Percentiles rank a stretch among this genome's conserved stretches.
Evolutionary conservation across 2,797 vertebrate genomes (phyloP).

Genomic region (Lepus townsendii): DNA sequence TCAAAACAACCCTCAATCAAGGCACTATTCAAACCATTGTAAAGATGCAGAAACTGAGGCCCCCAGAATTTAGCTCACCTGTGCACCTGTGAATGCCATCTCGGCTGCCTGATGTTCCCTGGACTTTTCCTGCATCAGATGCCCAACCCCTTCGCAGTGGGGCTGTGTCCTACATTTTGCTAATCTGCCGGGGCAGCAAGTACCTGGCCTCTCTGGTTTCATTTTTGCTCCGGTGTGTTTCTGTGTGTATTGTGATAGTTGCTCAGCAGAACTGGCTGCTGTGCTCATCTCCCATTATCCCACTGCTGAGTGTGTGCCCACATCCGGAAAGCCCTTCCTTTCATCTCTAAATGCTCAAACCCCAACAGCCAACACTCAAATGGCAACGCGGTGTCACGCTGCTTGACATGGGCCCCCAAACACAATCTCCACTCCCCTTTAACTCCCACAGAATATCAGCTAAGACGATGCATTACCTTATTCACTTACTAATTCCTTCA

Average conservation of each 20-base stretch:
- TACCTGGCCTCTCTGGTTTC: conserved; percentile 32
- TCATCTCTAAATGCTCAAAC: not conserved
- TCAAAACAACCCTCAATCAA: not conserved
- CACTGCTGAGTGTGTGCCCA: not conserved
- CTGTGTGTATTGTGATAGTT: not conserved
- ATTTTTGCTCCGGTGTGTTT: conserved; percentile 44
- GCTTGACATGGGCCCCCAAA: not conserved
- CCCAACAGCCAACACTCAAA: not conserved
- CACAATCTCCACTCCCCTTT: not conserved
- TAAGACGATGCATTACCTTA: not conserved
- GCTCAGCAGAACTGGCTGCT: conserved; percentile 49
- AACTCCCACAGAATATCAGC: not conserved
- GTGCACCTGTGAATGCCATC: not conserved
- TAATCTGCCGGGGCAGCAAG: conserved; percentile 54
- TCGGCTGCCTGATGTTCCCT: conserved; percentile 28
- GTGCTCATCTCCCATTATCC: not conserved
- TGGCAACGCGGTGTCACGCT: not conserved
- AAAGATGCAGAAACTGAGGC: not conserved
- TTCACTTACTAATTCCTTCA: not conserved
- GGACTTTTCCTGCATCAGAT: conserved; percentile 2
- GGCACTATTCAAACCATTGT: not conserved
- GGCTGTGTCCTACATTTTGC: conserved; percentile 24
- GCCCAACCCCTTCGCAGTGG: not conserved
- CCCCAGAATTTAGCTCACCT: not conserved
- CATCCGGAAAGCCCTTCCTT: conserved; percentile 38